Percentiles rank a stretch among this genome's conserved stretches.
Evolutionary conservation across 2,797 vertebrate genomes (phyloP).

Genomic region (Cuculus canorus): DNA sequence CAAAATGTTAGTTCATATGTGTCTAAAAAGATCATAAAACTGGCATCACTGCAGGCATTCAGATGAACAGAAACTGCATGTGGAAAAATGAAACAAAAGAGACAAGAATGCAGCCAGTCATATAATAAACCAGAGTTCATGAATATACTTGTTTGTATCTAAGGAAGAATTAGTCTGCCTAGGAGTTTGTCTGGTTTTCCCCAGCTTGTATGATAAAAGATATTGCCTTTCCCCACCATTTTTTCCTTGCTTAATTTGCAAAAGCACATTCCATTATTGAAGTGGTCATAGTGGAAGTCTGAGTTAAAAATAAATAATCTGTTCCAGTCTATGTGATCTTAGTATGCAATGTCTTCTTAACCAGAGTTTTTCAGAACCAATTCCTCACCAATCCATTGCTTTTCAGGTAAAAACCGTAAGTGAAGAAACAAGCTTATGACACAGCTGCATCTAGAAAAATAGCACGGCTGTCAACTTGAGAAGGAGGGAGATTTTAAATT

Average conservation of each 20-base stretch:
- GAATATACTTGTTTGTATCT: background rate
- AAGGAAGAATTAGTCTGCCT: background rate
- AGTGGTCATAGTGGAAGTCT: background rate
- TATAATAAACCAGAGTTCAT: conserved; percentile 13
- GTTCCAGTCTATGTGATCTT: background rate
- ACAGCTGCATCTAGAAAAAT: background rate
- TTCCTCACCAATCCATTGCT: background rate
- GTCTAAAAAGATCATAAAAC: background rate
- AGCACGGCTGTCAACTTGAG: background rate
- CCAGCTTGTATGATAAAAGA: background rate
- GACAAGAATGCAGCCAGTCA: background rate
- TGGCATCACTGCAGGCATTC: background rate
- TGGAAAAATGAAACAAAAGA: conserved; percentile 2
- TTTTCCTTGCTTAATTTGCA: background rate
- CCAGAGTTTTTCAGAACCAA: background rate
- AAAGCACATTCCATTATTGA: background rate
- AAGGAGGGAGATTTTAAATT: background rate
- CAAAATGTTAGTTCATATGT: background rate
- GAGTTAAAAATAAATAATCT: background rate
- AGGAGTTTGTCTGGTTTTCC: background rate
- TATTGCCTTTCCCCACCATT: background rate
- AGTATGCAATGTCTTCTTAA: background rate
- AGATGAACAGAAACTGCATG: background rate
- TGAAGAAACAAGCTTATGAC: background rate
- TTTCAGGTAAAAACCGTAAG: background rate